Evolutionary conservation across 2,113 vertebrate genomes (phyloP).

Genomic region (Myocastor coypus): DNA sequence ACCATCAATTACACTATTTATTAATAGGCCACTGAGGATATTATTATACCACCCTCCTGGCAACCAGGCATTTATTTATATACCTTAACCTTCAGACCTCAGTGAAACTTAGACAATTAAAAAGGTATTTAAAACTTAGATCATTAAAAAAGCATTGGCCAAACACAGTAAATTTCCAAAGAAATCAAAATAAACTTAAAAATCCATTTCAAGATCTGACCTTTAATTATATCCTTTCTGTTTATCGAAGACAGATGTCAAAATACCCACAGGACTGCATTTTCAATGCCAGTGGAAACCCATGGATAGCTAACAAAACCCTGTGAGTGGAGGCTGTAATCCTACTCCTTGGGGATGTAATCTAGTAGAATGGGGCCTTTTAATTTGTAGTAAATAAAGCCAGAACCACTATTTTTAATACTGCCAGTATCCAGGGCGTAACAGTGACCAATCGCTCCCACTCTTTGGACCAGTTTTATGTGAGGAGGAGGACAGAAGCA

Average conservation of each 20-base stretch:
- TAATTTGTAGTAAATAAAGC: constrained; percentile 49
- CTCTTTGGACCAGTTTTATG: neutral
- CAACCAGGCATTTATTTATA: constrained; percentile 64
- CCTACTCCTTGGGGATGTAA: neutral
- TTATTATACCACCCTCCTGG: constrained; percentile 34
- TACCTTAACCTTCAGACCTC: constrained; percentile 48
- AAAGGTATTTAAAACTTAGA: constrained; percentile 67
- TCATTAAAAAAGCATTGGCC: constrained; percentile 57
- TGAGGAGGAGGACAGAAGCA: neutral
- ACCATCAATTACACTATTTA: constrained; percentile 40
- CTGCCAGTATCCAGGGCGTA: neutral
- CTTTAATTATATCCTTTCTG: constrained; percentile 71
- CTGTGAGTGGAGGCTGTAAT: constrained; percentile 36
- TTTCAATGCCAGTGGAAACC: constrained; percentile 4
- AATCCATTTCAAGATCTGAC: constrained; percentile 53
- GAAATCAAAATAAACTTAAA: constrained; percentile 69
- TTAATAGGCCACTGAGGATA: constrained; percentile 27
- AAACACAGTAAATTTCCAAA: constrained; percentile 58
- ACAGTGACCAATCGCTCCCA: neutral
- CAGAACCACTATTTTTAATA: neutral
- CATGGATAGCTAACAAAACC: constrained; percentile 35
- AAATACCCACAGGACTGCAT: constrained; percentile 29
- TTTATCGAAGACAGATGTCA: constrained; percentile 72
- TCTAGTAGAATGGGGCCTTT: neutral
- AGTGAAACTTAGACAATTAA: constrained; percentile 59